Conservation (phyloP, 2,888 invertebrate genomes). For the Quadroppia sp. region DNA sequence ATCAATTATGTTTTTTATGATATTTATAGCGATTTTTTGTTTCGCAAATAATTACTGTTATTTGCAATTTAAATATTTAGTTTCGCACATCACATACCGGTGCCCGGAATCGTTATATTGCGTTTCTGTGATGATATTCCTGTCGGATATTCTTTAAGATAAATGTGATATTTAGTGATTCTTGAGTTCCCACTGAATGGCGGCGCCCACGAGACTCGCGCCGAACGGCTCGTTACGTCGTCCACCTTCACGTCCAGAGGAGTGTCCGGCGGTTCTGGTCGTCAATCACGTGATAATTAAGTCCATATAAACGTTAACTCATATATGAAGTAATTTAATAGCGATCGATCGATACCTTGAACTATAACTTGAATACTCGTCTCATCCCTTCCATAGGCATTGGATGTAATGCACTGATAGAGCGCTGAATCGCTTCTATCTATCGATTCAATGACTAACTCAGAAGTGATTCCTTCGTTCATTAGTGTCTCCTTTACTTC, state of each 20-base stretch:
- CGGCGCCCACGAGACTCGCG: constrained; percentile 81
- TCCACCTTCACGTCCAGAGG: constrained; percentile 78
- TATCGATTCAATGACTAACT: constrained; percentile 59
- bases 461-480: constrained; percentile 55
- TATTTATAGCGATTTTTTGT: constrained; percentile 5
- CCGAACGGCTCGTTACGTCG: constrained; percentile 75
- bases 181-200: constrained; percentile 58
- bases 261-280: constrained; percentile 75
- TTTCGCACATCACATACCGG: constrained; percentile 57
- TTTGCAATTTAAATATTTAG: constrained; percentile 50
- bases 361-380: constrained; percentile 85
- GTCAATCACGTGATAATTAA: background rate
- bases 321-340: background rate
- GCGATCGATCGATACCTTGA: constrained; percentile 62
- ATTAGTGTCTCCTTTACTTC: constrained; percentile 52
- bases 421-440: constrained; percentile 59
- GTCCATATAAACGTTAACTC: too few relatives aligned
- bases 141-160: constrained; percentile 40
- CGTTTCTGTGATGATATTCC: constrained; percentile 15
- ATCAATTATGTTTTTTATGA: background rate
- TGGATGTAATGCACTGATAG: constrained; percentile 65
- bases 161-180: constrained; percentile 43
- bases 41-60: constrained; percentile 49
- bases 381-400: constrained; percentile 83
- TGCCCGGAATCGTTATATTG: constrained; percentile 45